Base-by-base conservation (phyloP, 2,888 invertebrate species). In the Atrina japonica region DNA sequence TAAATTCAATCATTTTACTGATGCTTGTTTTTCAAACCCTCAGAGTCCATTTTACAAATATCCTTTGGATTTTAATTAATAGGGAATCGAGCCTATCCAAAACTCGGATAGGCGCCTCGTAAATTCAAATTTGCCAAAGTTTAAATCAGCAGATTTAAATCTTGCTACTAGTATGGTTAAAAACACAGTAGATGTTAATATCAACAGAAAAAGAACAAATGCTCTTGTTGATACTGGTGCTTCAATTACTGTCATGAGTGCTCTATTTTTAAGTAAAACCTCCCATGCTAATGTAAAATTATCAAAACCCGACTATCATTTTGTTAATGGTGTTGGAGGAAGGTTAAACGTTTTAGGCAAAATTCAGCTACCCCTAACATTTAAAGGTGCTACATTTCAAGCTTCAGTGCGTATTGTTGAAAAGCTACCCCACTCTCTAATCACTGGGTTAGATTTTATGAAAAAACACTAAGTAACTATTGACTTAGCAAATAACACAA, bases 11-110 rank as follows among this genome's bases (percentile, higher is more conserved):
- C 53, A 53, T 35, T 53, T 53, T 53, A 7, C 18, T 23, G n/a
- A n/a, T 53, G 53, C 53, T 27, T 53, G 53, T 53, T 5, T 53
- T 53, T 53, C 53, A 27, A 53, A 53, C 25, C 53, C 53, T 23
- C 9, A 53, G 25, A 53, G 53, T 53, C 53, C 6, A 16, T 53
- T 53, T 53, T 53, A 53, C n/a, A 23, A 25, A 23, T 25, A 7
- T n/a, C 25, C 29, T 23, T 0, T 27, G 11, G 6, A 6, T n/a
- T 47, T 47, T 47, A 21, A 6, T 47, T 16, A 41, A 41, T 41
- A 41, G 41, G 41, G 41, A 41, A 9, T 41, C 41, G 41, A 41
- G 41, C 41, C 41, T 41, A 41, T 41, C 41, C 41, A 41, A 41
- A 41, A 11, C 16, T 16, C 16, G 41, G 41, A 16, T 41, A 41